These are phyloP conservation scores for Meteorus colon DNA, from an alignment of 2,888 invertebrate genomes.

Conservation along the genomic window DNA sequence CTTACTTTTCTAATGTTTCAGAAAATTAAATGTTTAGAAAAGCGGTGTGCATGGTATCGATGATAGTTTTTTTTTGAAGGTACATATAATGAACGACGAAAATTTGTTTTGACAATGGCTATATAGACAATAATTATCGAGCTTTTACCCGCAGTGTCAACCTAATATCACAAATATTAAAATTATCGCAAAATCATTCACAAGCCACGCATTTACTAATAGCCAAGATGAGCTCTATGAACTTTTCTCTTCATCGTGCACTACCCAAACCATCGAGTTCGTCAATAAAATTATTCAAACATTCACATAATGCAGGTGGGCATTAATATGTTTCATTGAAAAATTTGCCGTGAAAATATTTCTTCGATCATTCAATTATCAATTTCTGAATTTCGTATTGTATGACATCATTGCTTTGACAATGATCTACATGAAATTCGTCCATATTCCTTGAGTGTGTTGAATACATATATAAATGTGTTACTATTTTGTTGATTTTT, in stretches of 20 bases:
- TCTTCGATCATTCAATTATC: too few relatives aligned
- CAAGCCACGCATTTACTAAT: slow-evolving; percentile 14
- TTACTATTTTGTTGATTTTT: not conserved
- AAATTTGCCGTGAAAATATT: too few relatives aligned
- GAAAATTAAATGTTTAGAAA: slow-evolving; percentile 4
- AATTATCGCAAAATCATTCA: slow-evolving; percentile 30
- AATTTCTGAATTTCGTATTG: too few relatives aligned
- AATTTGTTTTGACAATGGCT: not conserved
- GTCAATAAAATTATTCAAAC: not conserved
- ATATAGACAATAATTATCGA: not conserved
- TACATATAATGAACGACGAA: not conserved
- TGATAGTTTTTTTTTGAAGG: not conserved
- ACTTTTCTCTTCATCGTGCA: not conserved
- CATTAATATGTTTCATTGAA: too few relatives aligned
- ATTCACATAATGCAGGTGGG: not conserved
- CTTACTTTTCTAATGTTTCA: not conserved
- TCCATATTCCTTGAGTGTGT: too few relatives aligned
- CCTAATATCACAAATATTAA: slow-evolving; percentile 57
- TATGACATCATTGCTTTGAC: not conserved
- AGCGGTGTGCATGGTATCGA: not conserved
- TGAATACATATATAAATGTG: not conserved
- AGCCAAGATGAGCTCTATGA: not conserved
- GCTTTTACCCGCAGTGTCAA: slow-evolving; percentile 47
- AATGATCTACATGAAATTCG: not conserved
- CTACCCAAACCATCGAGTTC: not conserved